Base-by-base conservation (phyloP, 2,113 vertebrate genomes). In the Atlantisia rogersi region DNA sequence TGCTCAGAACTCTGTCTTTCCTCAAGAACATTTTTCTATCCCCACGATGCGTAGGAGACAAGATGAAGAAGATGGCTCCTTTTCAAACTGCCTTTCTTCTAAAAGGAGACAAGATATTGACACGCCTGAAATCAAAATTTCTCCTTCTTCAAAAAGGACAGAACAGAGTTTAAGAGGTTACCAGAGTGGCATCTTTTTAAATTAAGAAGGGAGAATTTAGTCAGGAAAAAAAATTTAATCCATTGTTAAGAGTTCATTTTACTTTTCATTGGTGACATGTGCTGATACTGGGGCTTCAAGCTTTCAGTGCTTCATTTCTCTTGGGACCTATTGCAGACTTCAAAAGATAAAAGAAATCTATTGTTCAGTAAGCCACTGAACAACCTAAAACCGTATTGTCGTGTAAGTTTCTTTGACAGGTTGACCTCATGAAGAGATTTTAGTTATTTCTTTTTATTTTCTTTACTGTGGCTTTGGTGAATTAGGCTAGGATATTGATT, bases 241-340 rank as follows among this genome's bases (percentile, higher is more conserved):
- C 82, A 79, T 94, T 96, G 69, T 90, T 79, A 94, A 50, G 62
- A 90, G 79, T 71, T 95, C 65, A 82, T 97, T 97, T 97, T 84
- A 35, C 69, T 86, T 95, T 95, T 86, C 62, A 25, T 70, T 74
- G 63, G 50, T 86, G 58, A 93, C 40, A 70, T 78, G 58, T 90
- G 62, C 35, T 48, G 79, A 74, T 86, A 74, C 59, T 86, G 46
- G 60, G 71, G 15, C 63, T 93, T 95, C 15, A 0, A 68, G 48
- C 67, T 89, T 80, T 62, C 80, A 59, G 84, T 67, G 24, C 58
- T 73, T 94, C 18, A 1, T 86, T 81, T 91, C 92, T 67, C 73
- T 73, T 75, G 69, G 84, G 92, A 96, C 19, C 31, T 84, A 21
- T 3, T 78, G 25, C 75, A 94, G 84, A 53, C 84, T 96, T 91